Evolutionary conservation across 2,113 vertebrate genomes (phyloP), one percentile per base, ranked within the genome.

Genomic region (Vidua chalybeata): DNA sequence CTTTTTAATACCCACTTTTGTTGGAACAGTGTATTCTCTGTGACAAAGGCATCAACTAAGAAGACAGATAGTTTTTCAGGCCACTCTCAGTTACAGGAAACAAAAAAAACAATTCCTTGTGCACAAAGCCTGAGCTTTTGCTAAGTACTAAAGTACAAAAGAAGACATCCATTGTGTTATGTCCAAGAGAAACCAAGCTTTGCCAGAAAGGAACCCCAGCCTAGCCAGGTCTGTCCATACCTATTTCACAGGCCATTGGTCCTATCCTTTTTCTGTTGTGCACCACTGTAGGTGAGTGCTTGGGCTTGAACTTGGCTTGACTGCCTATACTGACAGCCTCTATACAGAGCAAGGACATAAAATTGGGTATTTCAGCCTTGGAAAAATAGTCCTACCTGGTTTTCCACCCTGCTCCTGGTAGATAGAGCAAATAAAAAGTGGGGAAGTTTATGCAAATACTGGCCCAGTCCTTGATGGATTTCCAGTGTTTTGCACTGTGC

Each of bases 181-280:
- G 24, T 78, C 62, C 75, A 83, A 26, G 37, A 64, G 67, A 77
- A 87, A 67, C 45, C 66, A 80, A 39, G 52, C 58, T 89, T 82
- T 95, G 87, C 79, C 59, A 66, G 71, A 77, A 64, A 63, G 41
- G 49, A 93, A 3, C n/a, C 63, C 77, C 56, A 75, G 59, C 64
- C 54, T 69, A 67, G 74, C 73, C 77, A 80, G 66, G 35, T 91
- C 76, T 94, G 90, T 69, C 78, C 41, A 26, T 93, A 81, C 78
- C 80, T 88, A 22, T 96, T 96, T 96, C 92, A 79, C 69, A 94
- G 92, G 54, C 87, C 73, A 46, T 88, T 94, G 87, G 51, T 84
- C 54, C 61, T 84, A 3, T 81, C 46, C 55, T 84, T 94, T 91
- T 81, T 41, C 41, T 71, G 7, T 93, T 74, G 33, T 56, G 46